A percentile compares a stretch with the other conserved stretches of the same genome.
These are phyloP conservation scores for Miniopterus natalensis DNA, from an alignment of 2,113 vertebrate species.

Conservation along the genomic window DNA sequence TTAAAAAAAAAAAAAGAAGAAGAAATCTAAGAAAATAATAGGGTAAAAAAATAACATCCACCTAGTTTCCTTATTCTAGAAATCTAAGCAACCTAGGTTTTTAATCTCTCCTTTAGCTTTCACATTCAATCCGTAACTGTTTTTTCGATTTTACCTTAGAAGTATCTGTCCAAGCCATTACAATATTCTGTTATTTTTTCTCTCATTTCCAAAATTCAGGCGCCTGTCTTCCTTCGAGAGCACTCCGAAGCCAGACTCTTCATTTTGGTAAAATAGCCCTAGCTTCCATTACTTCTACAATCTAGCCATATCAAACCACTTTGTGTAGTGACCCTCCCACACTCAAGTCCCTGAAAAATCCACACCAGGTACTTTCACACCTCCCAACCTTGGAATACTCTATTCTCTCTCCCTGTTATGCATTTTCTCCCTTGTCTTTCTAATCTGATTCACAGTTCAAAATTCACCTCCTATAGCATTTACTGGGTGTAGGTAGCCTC, in stretches of 20 bases:
- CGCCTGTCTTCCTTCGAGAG: neutral
- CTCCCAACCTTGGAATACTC: neutral
- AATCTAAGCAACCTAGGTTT: slow-evolving; percentile 54
- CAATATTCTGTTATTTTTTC: slow-evolving; percentile 5
- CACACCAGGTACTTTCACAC: neutral
- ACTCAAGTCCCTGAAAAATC: slow-evolving; percentile 27
- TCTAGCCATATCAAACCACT: neutral
- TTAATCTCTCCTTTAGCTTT: slow-evolving; percentile 29
- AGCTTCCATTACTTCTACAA: neutral
- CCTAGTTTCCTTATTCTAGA: slow-evolving; percentile 9
- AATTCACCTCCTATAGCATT: slow-evolving; percentile 11
- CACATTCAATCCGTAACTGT: slow-evolving; percentile 37
- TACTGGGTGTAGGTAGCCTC: neutral
- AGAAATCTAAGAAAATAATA: slow-evolving; percentile 34
- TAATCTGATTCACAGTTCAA: slow-evolving; percentile 19
- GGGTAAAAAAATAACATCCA: neutral
- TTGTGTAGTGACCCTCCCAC: neutral
- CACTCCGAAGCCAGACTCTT: neutral
- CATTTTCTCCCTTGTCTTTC: slow-evolving; percentile 38
- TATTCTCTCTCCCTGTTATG: neutral
- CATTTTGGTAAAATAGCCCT: slow-evolving; percentile 25
- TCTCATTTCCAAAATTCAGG: slow-evolving; percentile 42
- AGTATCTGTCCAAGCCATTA: slow-evolving; percentile 9
- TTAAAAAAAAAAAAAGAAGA: too few relatives aligned
- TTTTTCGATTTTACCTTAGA: slow-evolving; percentile 51